A percentile compares a stretch with the other conserved stretches of the same genome.
These are phyloP conservation scores for Probaryconus sp. DNA, from an alignment of 1,140 invertebrate species.

Conservation along the genomic window DNA sequence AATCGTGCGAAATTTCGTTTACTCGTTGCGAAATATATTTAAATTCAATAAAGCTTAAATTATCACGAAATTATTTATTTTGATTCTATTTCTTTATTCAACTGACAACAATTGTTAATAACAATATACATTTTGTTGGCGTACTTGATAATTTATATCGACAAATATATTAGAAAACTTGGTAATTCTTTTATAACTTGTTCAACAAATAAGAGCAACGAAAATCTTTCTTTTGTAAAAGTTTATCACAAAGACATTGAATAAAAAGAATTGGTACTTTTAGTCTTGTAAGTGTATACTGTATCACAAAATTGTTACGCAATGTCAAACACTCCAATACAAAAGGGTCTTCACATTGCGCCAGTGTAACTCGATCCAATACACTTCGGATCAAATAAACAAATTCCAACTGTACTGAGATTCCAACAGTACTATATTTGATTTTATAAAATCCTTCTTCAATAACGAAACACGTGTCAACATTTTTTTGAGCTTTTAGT, in stretches of 20 bases:
- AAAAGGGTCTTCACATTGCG: slow-evolving; percentile 15
- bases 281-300: neutral
- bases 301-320: slow-evolving; percentile 25
- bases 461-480: no score
- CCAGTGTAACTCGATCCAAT: slow-evolving; percentile 25
- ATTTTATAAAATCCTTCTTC: no score
- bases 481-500: no score
- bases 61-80: no score
- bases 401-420: slow-evolving; percentile 16
- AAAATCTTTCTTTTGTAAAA: slow-evolving; percentile 20
- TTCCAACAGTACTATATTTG: no score
- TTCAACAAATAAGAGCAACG: slow-evolving; percentile 20
- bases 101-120: no score
- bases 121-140: no score
- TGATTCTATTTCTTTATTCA: no score
- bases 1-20: slow-evolving; percentile 69
- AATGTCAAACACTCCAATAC: slow-evolving; percentile 27
- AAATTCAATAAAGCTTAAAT: no score
- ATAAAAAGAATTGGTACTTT: slow-evolving; percentile 25
- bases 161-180: no score
- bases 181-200: neutral
- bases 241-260: slow-evolving; percentile 5
- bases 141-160: no score
- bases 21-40: slow-evolving; percentile 6
- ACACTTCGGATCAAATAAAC: slow-evolving; percentile 33